phyloP scores from a whole-genome alignment of 2,888 invertebrate genomes.

The Drosophila lutescens region DNA sequence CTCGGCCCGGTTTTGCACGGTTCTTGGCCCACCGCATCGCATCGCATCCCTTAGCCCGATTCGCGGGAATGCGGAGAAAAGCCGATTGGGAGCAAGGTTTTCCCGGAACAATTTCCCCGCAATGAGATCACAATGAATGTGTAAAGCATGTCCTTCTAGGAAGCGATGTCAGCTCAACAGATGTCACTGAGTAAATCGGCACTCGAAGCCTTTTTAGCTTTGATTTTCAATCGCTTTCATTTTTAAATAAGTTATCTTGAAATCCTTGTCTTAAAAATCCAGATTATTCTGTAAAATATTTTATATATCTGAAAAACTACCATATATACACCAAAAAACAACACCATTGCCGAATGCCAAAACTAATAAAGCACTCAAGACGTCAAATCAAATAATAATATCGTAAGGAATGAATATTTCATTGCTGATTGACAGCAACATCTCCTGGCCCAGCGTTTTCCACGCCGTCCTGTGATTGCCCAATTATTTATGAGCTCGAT shows the following conservation, averaged over 20 bases:
- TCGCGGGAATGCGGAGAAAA: slow-evolving; percentile 17
- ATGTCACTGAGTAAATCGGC: slow-evolving; percentile 5
- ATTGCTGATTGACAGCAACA: slow-evolving; percentile 31
- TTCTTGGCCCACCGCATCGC: background rate
- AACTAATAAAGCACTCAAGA: slow-evolving; percentile 37
- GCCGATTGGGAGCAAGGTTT: slow-evolving; percentile 34
- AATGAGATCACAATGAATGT: slow-evolving; percentile 27
- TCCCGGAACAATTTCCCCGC: slow-evolving; percentile 1
- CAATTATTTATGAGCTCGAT: slow-evolving; percentile 47
- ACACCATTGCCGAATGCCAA: no score
- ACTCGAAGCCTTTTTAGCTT: background rate
- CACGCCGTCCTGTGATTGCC: slow-evolving; percentile 31
- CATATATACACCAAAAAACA: background rate
- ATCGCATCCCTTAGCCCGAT: slow-evolving; percentile 26
- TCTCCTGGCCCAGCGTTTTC: background rate
- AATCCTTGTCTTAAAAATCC: no score
- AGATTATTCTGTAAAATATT: no score
- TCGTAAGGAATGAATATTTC: slow-evolving; percentile 31
- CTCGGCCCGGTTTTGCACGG: background rate
- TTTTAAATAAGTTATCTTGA: no score
- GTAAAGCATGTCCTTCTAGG: slow-evolving; percentile 10
- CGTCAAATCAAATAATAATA: slow-evolving; percentile 38
- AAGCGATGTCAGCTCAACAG: slow-evolving; percentile 8
- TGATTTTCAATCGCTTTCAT: slow-evolving; percentile 1
- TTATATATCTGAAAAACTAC: no score